A percentile compares a stretch with the other conserved stretches of the same genome.
Evolutionary conservation across 2,113 vertebrate species (phyloP).

Genomic region (Nicator chloris): DNA sequence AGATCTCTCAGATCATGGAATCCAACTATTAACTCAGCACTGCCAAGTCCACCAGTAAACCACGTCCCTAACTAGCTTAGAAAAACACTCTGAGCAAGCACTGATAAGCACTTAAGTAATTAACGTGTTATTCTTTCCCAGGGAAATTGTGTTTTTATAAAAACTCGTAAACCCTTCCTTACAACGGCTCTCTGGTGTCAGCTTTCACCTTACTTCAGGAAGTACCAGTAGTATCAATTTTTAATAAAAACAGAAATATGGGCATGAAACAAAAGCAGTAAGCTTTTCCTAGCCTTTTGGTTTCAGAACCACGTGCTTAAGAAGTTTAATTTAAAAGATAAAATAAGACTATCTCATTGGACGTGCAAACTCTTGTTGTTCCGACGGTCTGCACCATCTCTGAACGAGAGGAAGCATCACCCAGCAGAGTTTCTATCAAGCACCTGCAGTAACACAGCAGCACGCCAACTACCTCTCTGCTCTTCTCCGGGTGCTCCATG

Average conservation of each 20-base stretch:
- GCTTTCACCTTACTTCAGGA: neutral
- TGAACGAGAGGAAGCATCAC: rapidly evolving
- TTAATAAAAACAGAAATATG: neutral
- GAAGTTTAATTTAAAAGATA: neutral
- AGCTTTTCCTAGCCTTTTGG: neutral
- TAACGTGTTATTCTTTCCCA: neutral
- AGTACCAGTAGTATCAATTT: rapidly evolving
- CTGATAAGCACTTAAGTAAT: neutral
- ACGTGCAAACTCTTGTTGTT: rapidly evolving
- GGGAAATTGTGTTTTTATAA: neutral
- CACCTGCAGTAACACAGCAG: neutral
- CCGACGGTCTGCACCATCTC: neutral
- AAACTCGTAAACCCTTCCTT: neutral
- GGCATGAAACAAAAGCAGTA: neutral
- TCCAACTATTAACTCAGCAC: neutral
- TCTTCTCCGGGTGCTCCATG: neutral
- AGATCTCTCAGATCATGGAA: neutral
- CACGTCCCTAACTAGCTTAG: neutral
- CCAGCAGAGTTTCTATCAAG: rapidly evolving
- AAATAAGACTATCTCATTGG: neutral
- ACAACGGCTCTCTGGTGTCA: neutral
- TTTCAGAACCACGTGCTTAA: neutral
- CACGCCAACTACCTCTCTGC: neutral
- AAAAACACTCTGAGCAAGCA: neutral
- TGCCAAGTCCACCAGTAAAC: neutral